phyloP scores from a whole-genome alignment of 2,888 invertebrate genomes.

The Euplexia lucipara region DNA sequence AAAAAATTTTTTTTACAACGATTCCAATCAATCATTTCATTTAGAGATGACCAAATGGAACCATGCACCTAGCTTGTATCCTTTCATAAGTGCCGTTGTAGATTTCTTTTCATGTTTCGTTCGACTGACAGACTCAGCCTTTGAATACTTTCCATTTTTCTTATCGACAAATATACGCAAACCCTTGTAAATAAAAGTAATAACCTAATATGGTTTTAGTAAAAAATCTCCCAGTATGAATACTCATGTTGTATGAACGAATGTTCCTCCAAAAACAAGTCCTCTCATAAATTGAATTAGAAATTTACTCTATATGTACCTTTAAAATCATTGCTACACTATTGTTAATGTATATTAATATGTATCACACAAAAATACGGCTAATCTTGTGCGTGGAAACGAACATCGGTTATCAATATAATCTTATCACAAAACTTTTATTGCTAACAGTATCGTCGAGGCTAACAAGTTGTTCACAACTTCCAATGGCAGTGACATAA shows the following conservation, averaged over 20 bases:
- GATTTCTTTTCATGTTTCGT: too few relatives aligned
- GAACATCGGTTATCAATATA: conserved; percentile 71
- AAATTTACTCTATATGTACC: conserved; percentile 52
- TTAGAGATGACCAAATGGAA: too few relatives aligned
- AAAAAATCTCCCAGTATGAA: conserved; percentile 21
- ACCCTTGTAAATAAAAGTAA: conserved; percentile 27
- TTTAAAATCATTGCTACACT: conserved; percentile 52
- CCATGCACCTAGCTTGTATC: too few relatives aligned
- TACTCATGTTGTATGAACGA: conserved; percentile 33
- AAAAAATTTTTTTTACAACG: not conserved
- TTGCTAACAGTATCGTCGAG: conserved; percentile 84
- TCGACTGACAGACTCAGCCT: not conserved
- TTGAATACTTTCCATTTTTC: conserved; percentile 9
- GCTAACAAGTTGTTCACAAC: conserved; percentile 62
- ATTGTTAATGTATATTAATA: conserved; percentile 60
- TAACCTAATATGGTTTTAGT: conserved; percentile 16
- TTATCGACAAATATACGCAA: conserved; percentile 29
- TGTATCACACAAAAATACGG: conserved; percentile 66
- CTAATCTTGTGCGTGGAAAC: conserved; percentile 80
- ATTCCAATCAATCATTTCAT: too few relatives aligned
- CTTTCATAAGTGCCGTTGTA: too few relatives aligned
- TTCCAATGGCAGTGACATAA: conserved; percentile 73
- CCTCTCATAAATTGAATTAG: conserved; percentile 51
- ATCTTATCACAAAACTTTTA: conserved; percentile 87
- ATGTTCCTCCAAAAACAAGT: conserved; percentile 39